A percentile compares a stretch with the other conserved stretches of the same genome.
These are phyloP conservation scores for Aix galericulata DNA, from an alignment of 2,113 vertebrate genomes.

Conservation along the genomic window DNA sequence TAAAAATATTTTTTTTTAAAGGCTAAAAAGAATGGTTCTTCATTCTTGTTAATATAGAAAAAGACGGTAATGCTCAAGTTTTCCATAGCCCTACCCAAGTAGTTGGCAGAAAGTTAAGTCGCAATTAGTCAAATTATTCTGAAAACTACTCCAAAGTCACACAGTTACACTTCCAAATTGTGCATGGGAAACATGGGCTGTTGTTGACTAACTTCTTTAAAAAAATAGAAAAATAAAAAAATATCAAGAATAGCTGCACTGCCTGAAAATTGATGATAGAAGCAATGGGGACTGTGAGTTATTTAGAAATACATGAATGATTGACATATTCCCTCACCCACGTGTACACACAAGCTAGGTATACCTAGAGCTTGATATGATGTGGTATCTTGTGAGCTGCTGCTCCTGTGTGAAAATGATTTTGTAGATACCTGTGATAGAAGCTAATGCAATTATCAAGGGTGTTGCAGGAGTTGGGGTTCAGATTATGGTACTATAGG, in stretches of 20 bases:
- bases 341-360: neutral
- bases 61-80: neutral
- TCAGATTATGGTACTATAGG: neutral
- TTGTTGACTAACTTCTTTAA: neutral
- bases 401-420: neutral
- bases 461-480: neutral
- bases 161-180: neutral
- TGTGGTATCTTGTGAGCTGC: neutral
- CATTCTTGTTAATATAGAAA: neutral
- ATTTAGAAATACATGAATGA: neutral
- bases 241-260: neutral
- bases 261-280: neutral
- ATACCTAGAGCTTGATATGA: neutral
- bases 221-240: neutral
- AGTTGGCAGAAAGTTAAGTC: neutral
- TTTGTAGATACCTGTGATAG: neutral
- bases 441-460: neutral
- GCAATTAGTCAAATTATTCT: neutral
- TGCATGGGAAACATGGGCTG: neutral
- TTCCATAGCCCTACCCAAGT: neutral
- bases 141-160: neutral
- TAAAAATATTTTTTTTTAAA: neutral
- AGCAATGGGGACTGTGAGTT: neutral
- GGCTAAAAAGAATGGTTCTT: neutral
- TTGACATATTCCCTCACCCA: accelerated